Evolutionary conservation across 2,113 vertebrate genomes (phyloP).

Genomic region (Caranx ignobilis): DNA sequence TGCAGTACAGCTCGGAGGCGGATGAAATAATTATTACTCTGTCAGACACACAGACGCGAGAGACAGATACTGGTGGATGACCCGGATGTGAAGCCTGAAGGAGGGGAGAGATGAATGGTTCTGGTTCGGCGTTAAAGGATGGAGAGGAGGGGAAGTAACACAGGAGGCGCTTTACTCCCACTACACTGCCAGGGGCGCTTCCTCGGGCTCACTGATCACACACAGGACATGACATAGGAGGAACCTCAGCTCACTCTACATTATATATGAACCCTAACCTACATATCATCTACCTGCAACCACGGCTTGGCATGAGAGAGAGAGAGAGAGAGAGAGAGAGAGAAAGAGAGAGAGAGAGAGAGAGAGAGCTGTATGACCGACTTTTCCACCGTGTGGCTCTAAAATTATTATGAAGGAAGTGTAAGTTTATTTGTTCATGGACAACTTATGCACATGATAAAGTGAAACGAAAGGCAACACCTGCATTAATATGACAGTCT

Average conservation of each 20-base stretch:
- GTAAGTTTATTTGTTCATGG: not conserved
- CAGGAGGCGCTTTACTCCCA: constrained; percentile 73
- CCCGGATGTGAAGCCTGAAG: constrained; percentile 88
- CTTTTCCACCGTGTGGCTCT: not conserved
- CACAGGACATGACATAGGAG: constrained; percentile 31
- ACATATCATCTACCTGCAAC: not conserved
- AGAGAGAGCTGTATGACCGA: not conserved
- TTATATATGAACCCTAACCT: not conserved
- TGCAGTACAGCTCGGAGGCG: constrained; percentile 77
- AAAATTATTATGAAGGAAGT: not conserved
- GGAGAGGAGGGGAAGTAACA: constrained; percentile 74
- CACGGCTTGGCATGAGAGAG: not conserved
- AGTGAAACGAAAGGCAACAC: not conserved
- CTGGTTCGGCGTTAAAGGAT: constrained; percentile 78
- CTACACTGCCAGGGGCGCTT: constrained; percentile 71
- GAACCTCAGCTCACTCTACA: constrained; percentile 23
- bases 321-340: not conserved
- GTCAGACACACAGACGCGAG: constrained; percentile 73
- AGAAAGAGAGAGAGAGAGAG: too few relatives aligned
- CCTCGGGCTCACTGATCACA: constrained; percentile 58
- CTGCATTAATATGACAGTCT: not conserved
- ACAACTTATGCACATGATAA: not conserved
- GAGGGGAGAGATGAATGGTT: constrained; percentile 84
- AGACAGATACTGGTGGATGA: constrained; percentile 81
- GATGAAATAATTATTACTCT: constrained; percentile 64